Base-by-base conservation (phyloP, 1,140 invertebrate species). In the Wasmannia auropunctata region DNA sequence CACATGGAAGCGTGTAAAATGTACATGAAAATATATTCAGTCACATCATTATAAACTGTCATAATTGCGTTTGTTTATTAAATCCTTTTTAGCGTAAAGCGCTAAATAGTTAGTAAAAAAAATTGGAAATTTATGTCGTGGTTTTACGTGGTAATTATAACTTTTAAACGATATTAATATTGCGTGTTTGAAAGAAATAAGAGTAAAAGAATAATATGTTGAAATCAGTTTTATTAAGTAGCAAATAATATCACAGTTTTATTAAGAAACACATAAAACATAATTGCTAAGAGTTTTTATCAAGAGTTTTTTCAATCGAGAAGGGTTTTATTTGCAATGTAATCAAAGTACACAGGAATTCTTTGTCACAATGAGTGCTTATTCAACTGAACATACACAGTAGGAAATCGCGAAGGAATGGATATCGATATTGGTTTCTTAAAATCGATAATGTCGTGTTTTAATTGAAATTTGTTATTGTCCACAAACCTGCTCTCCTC, bases 381-480 rank as follows among this genome's bases (percentile, higher is more conserved):
- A 56, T 81, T 81, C 51, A 58, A 19, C 19, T 81, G 79, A 58
- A 56, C 28, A 58, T 58, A 72, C 25, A 22, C 34, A 31, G 37
- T 60, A 49, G 28, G 16, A 43, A 25, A 58, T n/a, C 40, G 16
- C 16, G n/a, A 31, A 70, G 3, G 11, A 49, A 54, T 14, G 2
- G 6, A 6, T 34, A 63, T 65, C 19, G n/a, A 49, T 34, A 63
- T 37, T 25, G 5, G 10, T 67, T 40, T 16, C 16, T 19, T 19
- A 43, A 37, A 31, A 10, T 14, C 22, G 34, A 69, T 80, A 80
- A 69, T 25, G 31, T 56, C 46, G 16, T 40, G 56, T 56, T 69
- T 80, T 40, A 80, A 80, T 65, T 37, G n/a, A 37, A 63, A 63
- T 69, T 80, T 40, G 5, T 40, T 51, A n/a, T 25, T 51, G 16